Evolutionary conservation across 2,888 invertebrate genomes (phyloP), one percentile per base, ranked within the genome.

Genomic region (Aproaerema taeniolella): DNA sequence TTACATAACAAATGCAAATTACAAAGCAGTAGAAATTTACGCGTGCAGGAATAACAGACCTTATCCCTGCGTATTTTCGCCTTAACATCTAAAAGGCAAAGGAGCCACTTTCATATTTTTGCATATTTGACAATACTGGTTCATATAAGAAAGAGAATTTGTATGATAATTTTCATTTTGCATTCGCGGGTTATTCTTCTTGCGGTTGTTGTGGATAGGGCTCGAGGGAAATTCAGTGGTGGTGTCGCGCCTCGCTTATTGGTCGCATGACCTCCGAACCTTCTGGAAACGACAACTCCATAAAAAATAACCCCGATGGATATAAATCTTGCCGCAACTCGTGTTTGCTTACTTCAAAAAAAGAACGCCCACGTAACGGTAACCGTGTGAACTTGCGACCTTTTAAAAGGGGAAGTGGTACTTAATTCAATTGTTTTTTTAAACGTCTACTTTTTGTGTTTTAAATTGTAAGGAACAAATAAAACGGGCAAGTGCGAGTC

Each of bases 101-200:
- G 64, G 61, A 67, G 68, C 64, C 54, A 55, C 62, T 74, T 72
- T 72, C 76, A 82, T 82, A 82, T 81, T 81, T 81, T 82, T 78
- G 80, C 80, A 80, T 81, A 77, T 76, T 77, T 76, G 71, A 78
- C 78, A 76, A 64, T 67, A 67, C 60, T 59, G 71, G 71, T 73
- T 80, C 76, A 78, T 79, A 80, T 75, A 78, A 78, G 77, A 77
- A 72, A 71, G 70, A 57, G 68, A 78, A 82, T 85, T 85, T 81
- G 81, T 85, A 83, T 83, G 83, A 82, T 83, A 85, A 85, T 83
- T 82, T 83, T 82, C 82, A 83, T 83, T 83, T 83, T 82, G 82
- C 82, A 82, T 85, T 81, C 78, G 67, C 73, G 72, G 63, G 79
- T 77, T 77, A 75, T 81, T 79, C 77, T 77, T 78, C 78, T 75